These are phyloP conservation scores for Cerastoderma edule DNA, from an alignment of 2,888 invertebrate species.

Conservation along the genomic window DNA sequence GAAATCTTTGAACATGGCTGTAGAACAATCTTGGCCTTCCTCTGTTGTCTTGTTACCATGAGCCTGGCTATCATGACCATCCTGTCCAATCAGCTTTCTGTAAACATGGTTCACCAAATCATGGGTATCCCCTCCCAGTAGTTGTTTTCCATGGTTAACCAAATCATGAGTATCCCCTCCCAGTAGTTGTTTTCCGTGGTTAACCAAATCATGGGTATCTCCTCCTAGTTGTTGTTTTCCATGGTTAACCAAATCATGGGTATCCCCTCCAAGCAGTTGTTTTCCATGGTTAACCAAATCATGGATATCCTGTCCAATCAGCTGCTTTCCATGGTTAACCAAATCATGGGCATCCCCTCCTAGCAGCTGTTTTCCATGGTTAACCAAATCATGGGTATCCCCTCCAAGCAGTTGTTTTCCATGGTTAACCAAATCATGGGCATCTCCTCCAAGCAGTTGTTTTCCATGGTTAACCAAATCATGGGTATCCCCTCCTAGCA, in stretches of 20 bases:
- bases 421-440: conserved; percentile 27
- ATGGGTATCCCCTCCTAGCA: conserved; percentile 33
- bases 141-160: conserved; percentile 28
- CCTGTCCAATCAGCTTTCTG: conserved; percentile 38
- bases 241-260: conserved; percentile 50
- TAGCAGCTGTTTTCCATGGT: conserved; percentile 44
- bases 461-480: conserved; percentile 34
- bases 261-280: conserved; percentile 45
- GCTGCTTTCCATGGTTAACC: conserved; percentile 32
- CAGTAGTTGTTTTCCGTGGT: conserved; percentile 5
- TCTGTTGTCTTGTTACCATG: conserved; percentile 35
- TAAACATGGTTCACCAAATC: conserved; percentile 23
- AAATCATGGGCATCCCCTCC: conserved; percentile 51
- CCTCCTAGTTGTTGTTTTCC: conserved; percentile 41
- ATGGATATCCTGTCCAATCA: conserved; percentile 60
- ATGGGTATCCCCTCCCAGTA: conserved; percentile 49
- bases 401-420: conserved; percentile 34
- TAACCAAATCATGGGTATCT: conserved; percentile 37
- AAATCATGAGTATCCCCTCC: conserved; percentile 37
- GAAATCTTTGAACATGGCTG: conserved; percentile 82
- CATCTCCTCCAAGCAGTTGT: conserved; percentile 50
- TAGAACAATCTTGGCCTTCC: conserved; percentile 26
- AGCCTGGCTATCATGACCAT: conserved; percentile 41
- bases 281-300: conserved; percentile 52
- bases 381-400: conserved; percentile 55